phyloP scores from a whole-genome alignment of 2,888 invertebrate genomes.

The Thysanoteuthis rhombus region DNA sequence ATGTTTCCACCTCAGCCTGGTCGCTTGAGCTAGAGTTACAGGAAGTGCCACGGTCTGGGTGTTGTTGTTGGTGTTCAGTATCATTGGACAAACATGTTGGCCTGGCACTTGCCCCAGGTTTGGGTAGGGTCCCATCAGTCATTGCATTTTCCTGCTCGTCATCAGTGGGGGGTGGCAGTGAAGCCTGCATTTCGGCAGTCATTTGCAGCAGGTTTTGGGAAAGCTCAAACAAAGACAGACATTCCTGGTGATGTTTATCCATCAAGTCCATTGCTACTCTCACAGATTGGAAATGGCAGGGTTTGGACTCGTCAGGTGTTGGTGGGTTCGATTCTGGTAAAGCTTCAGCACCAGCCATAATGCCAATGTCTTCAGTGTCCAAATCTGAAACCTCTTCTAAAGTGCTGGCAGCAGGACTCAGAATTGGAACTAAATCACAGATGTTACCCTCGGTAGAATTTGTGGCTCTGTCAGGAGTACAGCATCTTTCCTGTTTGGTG shows the following conservation, averaged over 20 bases:
- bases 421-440: neutral
- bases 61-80: neutral
- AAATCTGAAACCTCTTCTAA: conserved; percentile 18
- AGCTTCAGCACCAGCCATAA: neutral
- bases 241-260: neutral
- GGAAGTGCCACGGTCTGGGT: neutral
- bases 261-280: neutral
- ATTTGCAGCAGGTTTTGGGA: conserved; percentile 20
- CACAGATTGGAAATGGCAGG: neutral
- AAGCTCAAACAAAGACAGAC: conserved; percentile 25
- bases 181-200: conserved; percentile 1
- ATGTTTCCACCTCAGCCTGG: neutral
- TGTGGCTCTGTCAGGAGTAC: neutral
- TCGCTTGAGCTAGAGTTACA: neutral
- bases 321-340: neutral
- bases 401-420: neutral
- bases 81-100: neutral
- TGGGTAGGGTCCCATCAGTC: neutral
- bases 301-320: neutral
- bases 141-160: too few relatives aligned
- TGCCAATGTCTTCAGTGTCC: neutral
- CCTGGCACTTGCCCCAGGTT: neutral
- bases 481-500: neutral
- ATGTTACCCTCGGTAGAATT: neutral
- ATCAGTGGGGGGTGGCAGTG: too few relatives aligned